Conservation (phyloP, 92 coral and sea anemone genomes). For the Bergia puertoricense region DNA sequence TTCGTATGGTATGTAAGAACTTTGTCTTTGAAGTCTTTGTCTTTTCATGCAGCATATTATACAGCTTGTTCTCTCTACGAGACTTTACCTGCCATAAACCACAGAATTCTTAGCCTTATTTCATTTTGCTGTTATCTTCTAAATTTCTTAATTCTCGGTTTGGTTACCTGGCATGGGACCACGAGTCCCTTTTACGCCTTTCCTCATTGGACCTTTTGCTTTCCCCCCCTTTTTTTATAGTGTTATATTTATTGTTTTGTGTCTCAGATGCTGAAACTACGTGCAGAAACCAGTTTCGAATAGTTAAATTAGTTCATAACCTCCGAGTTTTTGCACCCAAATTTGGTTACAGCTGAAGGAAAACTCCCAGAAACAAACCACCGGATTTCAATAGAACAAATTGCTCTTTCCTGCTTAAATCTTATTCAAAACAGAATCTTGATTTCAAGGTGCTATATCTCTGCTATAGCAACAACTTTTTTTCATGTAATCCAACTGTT, state of each 20-base stretch:
- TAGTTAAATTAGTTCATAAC: background rate
- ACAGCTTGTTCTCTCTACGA: too few species aligned
- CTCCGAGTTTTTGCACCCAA: constrained; percentile 16
- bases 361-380: constrained; percentile 22
- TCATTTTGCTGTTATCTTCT: too few species aligned
- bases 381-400: constrained; percentile 31
- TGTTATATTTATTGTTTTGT: background rate
- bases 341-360: constrained; percentile 45
- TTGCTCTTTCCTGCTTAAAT: constrained; percentile 34
- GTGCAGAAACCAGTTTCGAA: constrained; percentile 13
- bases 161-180: too few species aligned
- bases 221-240: too few species aligned
- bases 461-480: constrained; percentile 4
- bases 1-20: constrained; percentile 14
- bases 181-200: too few species aligned
- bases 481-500: constrained; percentile 17
- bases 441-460: constrained; percentile 29
- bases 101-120: too few species aligned
- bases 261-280: constrained; percentile 26
- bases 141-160: too few species aligned
- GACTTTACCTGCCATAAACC: too few species aligned
- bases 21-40: too few species aligned
- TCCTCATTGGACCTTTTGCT: too few species aligned
- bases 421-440: constrained; percentile 29
- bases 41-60: too few species aligned